Evolutionary conservation across 2,797 vertebrate species (phyloP), one percentile per base, ranked within the genome.

Genomic region (Aotus griseimembra): DNA sequence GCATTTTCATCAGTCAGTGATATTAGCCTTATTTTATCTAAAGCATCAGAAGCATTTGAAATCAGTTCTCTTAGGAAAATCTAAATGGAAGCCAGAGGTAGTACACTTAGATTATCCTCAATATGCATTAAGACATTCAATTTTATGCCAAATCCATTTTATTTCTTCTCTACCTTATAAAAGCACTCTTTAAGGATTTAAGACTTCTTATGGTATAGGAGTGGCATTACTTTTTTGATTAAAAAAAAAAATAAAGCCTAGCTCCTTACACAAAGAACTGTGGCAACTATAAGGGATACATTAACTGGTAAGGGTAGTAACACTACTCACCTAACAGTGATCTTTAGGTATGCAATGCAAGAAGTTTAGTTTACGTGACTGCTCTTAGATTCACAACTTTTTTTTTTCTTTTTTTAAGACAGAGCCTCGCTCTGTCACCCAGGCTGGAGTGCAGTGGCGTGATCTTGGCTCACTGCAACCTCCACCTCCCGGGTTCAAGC

Each of bases 11-110:
- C 99, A 50, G 99, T 99, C 76, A 99, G 98, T 1, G 99, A 99
- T 98, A 99, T 98, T 97, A 99, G 97, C 64, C 99, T 99, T 97
- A 99, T 99, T 99, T 99, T 99, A 97, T 99, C 99, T 97, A 99
- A 98, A 96, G 99, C 99, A 98, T 99, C 99, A 0, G 99, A 99
- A 61, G 99, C 99, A 95, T 99, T 99, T 96, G 99, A 99, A 98
- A 99, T 99, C 98, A 99, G 98, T 98, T 99, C 99, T 97, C 99
- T 99, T 58, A 99, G 98, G 99, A 99, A 99, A 98, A 99, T 99
- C 99, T 99, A 98, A 83, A 98, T 28, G 39, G 89, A 98, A 85
- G 24, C 15, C 96, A 96, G 88, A 98, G 94, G 86, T 76, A 96
- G 94, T 33, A 85, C 3, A 58, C 17, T 94, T 57, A n/a, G 22